Conservation (phyloP, 2,113 vertebrate genomes). For the Cyrtonyx montezumae region DNA sequence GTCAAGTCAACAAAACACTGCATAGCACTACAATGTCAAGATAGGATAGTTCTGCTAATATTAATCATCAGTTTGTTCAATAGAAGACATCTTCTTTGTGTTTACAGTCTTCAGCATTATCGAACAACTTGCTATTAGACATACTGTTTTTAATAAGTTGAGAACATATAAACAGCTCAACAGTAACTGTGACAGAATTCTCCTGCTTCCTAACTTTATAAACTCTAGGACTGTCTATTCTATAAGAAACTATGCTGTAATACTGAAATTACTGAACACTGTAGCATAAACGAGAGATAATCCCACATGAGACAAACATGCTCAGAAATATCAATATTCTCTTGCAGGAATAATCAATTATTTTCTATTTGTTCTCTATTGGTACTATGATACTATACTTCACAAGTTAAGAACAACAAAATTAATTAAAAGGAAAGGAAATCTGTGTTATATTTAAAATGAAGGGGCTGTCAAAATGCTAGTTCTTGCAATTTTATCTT, state of each 20-base stretch:
- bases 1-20: constrained; percentile 2
- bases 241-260: background rate
- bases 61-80: background rate
- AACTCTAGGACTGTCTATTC: background rate
- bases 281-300: background rate
- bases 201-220: background rate
- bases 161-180: background rate
- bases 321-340: background rate
- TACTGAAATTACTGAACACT: background rate
- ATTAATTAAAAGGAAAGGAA: background rate
- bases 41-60: background rate
- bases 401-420: background rate
- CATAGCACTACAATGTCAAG: background rate
- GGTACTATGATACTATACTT: background rate
- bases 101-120: background rate
- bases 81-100: background rate
- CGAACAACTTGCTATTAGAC: background rate
- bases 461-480: background rate
- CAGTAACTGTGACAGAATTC: background rate
- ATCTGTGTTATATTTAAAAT: background rate
- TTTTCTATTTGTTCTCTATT: background rate
- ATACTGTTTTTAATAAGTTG: background rate
- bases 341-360: background rate
- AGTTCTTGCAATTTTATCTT: constrained; percentile 18
- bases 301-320: background rate